Conservation (phyloP, 2,113 vertebrate genomes). For the Suncus etruscus region DNA sequence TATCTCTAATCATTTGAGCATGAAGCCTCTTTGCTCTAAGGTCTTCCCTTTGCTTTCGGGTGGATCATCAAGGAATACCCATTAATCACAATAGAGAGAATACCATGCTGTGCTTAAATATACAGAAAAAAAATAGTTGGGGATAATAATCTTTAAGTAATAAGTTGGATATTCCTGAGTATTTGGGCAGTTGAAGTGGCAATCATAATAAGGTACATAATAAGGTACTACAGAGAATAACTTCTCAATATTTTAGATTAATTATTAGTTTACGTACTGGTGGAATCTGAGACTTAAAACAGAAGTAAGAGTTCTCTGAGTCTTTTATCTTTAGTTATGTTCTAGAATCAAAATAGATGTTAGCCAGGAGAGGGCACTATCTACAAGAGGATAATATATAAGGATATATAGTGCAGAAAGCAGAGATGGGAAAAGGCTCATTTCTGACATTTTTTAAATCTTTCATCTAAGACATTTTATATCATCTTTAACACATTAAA, state of each 20-base stretch:
- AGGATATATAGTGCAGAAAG: background rate
- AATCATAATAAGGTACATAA: conserved; percentile 13
- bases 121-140: conserved; percentile 41
- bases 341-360: background rate
- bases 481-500: conserved; percentile 37
- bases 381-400: background rate
- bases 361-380: conserved; percentile 51
- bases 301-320: conserved; percentile 51
- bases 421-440: background rate
- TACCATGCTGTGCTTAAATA: conserved; percentile 36
- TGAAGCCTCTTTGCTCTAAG: background rate
- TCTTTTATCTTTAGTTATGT: conserved; percentile 35
- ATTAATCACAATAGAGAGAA: conserved; percentile 36
- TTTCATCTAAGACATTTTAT: background rate
- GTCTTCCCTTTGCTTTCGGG: conserved; percentile 6
- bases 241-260: conserved; percentile 44
- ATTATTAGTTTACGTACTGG: conserved; percentile 11
- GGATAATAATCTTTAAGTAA: conserved; percentile 15
- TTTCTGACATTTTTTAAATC: conserved; percentile 37
- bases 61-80: background rate
- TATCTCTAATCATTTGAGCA: conserved; percentile 33
- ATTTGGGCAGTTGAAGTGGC: conserved; percentile 40
- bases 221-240: conserved; percentile 43
- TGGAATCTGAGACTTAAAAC: conserved; percentile 58
- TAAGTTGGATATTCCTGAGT: conserved; percentile 28